Evolutionary conservation across 2,797 vertebrate species (phyloP), one percentile per base, ranked within the genome.

Genomic region (Hafferia zeledoni): DNA sequence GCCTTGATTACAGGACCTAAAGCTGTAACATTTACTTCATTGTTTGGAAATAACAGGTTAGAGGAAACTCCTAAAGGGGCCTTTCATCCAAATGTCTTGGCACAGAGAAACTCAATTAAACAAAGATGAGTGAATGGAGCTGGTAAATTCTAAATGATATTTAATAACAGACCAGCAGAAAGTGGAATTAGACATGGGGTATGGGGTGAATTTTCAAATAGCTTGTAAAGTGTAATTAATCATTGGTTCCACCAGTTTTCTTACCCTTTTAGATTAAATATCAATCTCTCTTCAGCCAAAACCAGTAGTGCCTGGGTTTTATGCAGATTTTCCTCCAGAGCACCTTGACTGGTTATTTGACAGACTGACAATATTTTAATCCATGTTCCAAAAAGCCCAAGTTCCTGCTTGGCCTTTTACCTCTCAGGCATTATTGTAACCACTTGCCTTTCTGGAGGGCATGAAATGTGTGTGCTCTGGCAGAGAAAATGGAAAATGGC

Each of bases 1-100:
- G 61, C 46, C 33, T 83, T 75, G 61, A 83, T 85, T 85, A 35
- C 5, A 89, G 83, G 83, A 43, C 56, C 47, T 13, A 12, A 90
- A 93, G 76, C 41, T 57, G 47, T 46, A 63, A 79, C 37, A 84
- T 92, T 87, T 88, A 60, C 27, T 72, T 57, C 24, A 72, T 28
- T 94, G 68, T 89, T 91, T 91, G 65, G 35, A 90, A 96, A 90
- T 50, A 83, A 83, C 71, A 85, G 52, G 55, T 93, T 93, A 94
- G 61, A 72, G 39, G 41, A 81, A 90, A 72, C 10, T 44, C 33
- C 59, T 56, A 52, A 85, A 56, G 59, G 19, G 5, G 53, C 68
- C 68, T 71, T 92, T 92, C 59, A 87, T 53, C 31, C 64, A 82
- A 93, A 89, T 19, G 19, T 46, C 76, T 17, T 60, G 72, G 69